Evolutionary conservation across 2,797 vertebrate species (phyloP).

Genomic region (Oceanodroma leucorhoa): DNA sequence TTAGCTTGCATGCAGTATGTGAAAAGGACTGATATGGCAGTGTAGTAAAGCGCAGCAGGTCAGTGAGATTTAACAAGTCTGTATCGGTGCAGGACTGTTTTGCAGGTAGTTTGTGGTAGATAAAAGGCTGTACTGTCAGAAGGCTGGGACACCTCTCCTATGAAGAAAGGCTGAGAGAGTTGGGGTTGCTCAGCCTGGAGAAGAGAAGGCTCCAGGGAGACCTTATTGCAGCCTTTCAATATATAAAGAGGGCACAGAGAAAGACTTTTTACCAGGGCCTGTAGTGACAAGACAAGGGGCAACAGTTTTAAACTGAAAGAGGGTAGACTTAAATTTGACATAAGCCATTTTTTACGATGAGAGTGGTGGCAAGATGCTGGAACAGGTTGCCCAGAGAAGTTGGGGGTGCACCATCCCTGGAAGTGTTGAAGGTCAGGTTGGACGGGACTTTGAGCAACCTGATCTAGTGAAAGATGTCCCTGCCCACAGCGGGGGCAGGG

Average conservation of each 20-base stretch:
- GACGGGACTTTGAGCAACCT: neutral
- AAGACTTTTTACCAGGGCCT: neutral
- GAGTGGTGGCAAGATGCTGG: neutral
- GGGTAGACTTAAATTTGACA: neutral
- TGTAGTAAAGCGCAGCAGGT: neutral
- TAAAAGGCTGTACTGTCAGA: neutral
- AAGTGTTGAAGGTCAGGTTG: neutral
- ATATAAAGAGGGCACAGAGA: neutral
- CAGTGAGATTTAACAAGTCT: neutral
- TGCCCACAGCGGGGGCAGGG: fast-evolving
- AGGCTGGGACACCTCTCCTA: neutral
- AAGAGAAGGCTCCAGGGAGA: neutral
- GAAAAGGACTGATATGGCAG: neutral
- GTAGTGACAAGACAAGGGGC: neutral
- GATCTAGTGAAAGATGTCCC: neutral
- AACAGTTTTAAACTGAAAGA: neutral
- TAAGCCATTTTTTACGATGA: neutral
- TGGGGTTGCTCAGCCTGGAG: neutral
- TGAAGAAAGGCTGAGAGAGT: neutral
- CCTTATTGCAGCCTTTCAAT: neutral
- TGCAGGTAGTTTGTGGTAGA: neutral
- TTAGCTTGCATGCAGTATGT: neutral
- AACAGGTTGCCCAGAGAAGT: neutral
- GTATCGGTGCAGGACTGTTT: neutral
- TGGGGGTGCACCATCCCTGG: neutral